These are phyloP conservation scores for Idaea dimidiata DNA, from an alignment of 2,888 invertebrate species.

Conservation along the genomic window DNA sequence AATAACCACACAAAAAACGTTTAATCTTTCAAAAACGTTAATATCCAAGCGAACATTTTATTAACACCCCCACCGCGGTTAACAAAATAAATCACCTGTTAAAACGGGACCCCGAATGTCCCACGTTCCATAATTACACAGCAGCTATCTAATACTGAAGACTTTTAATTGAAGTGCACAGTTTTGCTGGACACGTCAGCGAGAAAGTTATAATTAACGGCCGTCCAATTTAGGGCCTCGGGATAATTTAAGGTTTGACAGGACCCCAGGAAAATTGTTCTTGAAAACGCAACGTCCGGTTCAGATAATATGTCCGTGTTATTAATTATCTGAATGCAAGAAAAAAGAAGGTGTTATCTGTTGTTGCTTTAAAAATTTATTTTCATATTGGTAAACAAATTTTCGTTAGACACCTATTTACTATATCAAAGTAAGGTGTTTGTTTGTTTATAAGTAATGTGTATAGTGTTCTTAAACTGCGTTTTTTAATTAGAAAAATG, in stretches of 20 bases:
- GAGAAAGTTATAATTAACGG: conserved; percentile 71
- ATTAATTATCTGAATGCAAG: conserved; percentile 26
- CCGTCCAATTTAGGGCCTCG: conserved; percentile 51
- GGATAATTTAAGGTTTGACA: conserved; percentile 63
- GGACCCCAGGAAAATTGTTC: conserved; percentile 30
- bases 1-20: not conserved
- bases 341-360: conserved; percentile 7
- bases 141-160: conserved; percentile 45
- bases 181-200: conserved; percentile 53
- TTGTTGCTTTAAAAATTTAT: not conserved
- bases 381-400: not conserved
- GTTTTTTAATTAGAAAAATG: too few relatives aligned
- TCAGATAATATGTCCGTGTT: conserved; percentile 21
- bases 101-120: conserved; percentile 18
- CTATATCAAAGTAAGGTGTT: too few relatives aligned
- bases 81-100: conserved; percentile 28
- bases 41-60: conserved; percentile 16
- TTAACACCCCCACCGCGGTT: conserved; percentile 20
- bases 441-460: too few relatives aligned
- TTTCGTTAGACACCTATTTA: not conserved
- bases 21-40: conserved; percentile 7
- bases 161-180: conserved; percentile 63
- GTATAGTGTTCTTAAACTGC: too few relatives aligned
- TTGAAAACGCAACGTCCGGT: conserved; percentile 26
- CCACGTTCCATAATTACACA: conserved; percentile 36